phyloP scores from a whole-genome alignment of 2,113 vertebrate species.

The Pelmatolapia mariae region DNA sequence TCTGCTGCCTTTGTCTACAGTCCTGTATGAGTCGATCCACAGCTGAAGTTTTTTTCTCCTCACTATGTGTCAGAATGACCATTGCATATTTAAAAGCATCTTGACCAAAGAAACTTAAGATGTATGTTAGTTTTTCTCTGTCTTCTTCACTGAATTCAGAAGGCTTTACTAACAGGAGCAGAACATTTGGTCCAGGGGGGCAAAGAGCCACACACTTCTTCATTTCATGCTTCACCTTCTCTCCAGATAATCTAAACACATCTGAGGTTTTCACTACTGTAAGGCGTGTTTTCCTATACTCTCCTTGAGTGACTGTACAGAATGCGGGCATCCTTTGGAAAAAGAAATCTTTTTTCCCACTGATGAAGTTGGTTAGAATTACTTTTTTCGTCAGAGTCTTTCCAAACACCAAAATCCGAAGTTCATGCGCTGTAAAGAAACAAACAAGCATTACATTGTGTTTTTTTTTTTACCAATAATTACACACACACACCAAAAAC shows the following conservation, averaged over 20 bases:
- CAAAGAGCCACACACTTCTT: background rate
- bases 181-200: constrained; percentile 9
- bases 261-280: background rate
- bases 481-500: too few species aligned
- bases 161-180: constrained; percentile 5
- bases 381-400: background rate
- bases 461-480: too few species aligned
- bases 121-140: background rate
- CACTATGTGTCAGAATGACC: background rate
- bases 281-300: background rate
- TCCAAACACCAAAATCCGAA: constrained; percentile 19
- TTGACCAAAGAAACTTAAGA: background rate
- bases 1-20: background rate
- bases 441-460: too few species aligned
- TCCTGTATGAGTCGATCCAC: background rate
- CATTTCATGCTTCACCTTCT: background rate
- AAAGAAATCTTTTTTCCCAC: background rate
- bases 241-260: background rate
- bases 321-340: background rate
- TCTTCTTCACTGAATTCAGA: background rate
- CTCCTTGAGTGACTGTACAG: background rate
- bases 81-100: background rate
- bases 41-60: background rate
- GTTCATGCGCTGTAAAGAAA: background rate
- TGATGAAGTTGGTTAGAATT: background rate